phyloP scores from a whole-genome alignment of 2,888 invertebrate species.

The Cantharis flavilabris region DNA sequence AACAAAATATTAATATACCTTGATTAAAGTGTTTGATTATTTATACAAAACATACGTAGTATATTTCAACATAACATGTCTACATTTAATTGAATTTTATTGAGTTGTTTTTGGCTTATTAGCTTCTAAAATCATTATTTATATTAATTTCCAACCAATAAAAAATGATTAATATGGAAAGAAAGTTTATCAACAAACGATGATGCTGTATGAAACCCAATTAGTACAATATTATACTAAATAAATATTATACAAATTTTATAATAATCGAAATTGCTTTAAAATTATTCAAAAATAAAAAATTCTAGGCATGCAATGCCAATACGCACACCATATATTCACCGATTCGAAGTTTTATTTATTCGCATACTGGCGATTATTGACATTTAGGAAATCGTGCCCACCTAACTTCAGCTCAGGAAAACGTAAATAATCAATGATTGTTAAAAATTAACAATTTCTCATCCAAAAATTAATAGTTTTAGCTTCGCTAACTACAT shows the following conservation, averaged over 20 bases:
- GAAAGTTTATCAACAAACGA: background rate
- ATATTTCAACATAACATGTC: background rate
- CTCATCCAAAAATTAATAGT: background rate
- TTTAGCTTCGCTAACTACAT: background rate
- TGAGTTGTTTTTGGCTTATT: background rate
- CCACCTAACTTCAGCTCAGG: constrained; percentile 31
- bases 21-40: too few relatives aligned
- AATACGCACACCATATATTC: background rate
- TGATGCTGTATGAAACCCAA: background rate
- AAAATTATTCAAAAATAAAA: background rate
- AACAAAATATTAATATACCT: too few relatives aligned
- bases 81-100: background rate
- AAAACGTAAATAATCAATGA: constrained; percentile 22
- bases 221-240: too few relatives aligned
- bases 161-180: background rate
- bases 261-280: background rate
- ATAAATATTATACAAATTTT: background rate
- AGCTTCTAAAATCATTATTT: background rate
- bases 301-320: background rate
- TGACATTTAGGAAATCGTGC: constrained; percentile 48
- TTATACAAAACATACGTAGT: too few relatives aligned
- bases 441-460: background rate
- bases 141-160: background rate
- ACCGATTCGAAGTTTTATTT: background rate
- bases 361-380: constrained; percentile 34